These are phyloP conservation scores for Calameuta pallipes DNA, from an alignment of 2,888 invertebrate genomes.

Conservation along the genomic window DNA sequence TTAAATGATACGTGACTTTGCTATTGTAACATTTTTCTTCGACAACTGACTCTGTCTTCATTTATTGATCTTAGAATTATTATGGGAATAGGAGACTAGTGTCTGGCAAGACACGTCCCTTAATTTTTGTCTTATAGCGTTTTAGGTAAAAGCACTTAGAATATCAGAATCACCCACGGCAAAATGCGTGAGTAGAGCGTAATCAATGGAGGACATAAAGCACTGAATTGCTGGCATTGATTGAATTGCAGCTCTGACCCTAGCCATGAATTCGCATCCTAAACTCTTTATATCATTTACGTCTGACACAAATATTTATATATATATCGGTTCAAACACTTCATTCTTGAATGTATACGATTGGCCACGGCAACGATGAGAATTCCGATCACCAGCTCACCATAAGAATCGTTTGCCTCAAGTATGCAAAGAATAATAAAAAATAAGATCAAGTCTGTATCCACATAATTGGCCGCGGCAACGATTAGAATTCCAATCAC, in stretches of 20 bases:
- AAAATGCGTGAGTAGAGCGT: not conserved
- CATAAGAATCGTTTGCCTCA: not conserved
- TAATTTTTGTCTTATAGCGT: not conserved
- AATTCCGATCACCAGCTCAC: not conserved
- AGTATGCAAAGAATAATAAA: not conserved
- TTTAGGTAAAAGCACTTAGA: not conserved
- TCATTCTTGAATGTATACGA: not conserved
- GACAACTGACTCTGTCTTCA: not conserved
- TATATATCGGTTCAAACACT: not conserved
- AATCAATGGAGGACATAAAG: not conserved
- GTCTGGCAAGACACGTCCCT: too few species aligned
- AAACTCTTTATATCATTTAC: not conserved
- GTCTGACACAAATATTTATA: not conserved
- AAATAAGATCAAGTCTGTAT: not conserved
- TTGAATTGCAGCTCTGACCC: conserved; percentile 7
- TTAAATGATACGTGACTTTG: not conserved
- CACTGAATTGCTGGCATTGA: conserved; percentile 10
- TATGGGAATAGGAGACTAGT: not conserved
- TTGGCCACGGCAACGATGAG: not conserved
- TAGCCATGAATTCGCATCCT: not conserved
- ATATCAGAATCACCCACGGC: not conserved
- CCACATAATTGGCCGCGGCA: not conserved
- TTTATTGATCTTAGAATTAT: not conserved
- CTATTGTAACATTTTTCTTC: not conserved
- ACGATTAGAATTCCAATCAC: not conserved